Base-by-base conservation (phyloP, 2,888 invertebrate species). In the Luperina testacea region DNA sequence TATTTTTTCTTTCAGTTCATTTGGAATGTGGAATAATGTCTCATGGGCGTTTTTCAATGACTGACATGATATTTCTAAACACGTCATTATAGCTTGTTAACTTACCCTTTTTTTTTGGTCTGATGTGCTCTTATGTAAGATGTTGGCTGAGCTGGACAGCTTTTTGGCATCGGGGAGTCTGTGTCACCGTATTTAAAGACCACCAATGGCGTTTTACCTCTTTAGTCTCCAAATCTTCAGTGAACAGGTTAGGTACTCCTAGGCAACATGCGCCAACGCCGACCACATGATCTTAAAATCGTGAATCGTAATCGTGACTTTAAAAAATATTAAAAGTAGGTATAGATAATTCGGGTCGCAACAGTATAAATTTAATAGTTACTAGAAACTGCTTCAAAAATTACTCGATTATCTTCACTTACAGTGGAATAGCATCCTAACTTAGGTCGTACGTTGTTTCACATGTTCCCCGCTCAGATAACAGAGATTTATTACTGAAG, bases 401-500 rank as follows among this genome's bases (percentile, higher is more conserved):
- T 45, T n/a, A 17, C 5, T 20, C n/a, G 24, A 38, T 7, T 13
- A 32, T 27, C 38, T 38, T 61, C 24, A 53, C 20, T 64, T 32
- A 77, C 70, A 85, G 77, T 87, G 75, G 68, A 45, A 20, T 24
- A 20, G 67, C 45, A 77, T 38, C 85, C 67, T 87, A 67, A 45
- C 48, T 70, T 64, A 24, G 20, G 24, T 38, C 24, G 71, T 64
- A 67, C 59, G 65, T 69, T 63, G 75, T 84, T 65, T 84, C 82
- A 75, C 86, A 83, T 86, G 86, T 88, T 81, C 82, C 48, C 38
- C 59, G 80, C 80, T 88, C 68, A 82, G 87, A 84, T 83, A 87
- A 80, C 82, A 81, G 20, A 83, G 88, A 89, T 89, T 89, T 89
- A 89, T 89, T 87, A 81, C 82, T 68, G 45, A 78, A 87, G 80